Percentiles rank a stretch among this genome's conserved stretches.
Evolutionary conservation across 2,888 invertebrate genomes (phyloP).

Genomic region (Branchellion lobata): DNA sequence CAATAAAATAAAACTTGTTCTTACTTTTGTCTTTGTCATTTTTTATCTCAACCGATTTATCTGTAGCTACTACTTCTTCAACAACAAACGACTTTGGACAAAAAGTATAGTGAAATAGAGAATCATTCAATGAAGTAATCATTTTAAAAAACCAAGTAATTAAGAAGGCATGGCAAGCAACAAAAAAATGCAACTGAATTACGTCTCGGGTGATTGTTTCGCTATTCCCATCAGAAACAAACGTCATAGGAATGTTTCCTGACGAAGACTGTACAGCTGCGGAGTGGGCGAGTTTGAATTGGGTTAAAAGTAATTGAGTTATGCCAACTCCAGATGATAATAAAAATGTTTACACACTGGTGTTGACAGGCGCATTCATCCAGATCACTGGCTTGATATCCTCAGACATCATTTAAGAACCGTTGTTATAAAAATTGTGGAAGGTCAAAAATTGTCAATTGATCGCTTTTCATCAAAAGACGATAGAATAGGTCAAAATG

Average conservation of each 20-base stretch:
- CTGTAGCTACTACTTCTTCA: conserved; percentile 15
- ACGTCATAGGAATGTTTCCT: neutral
- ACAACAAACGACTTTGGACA: neutral
- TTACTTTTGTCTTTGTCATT: neutral
- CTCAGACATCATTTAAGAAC: conserved; percentile 47
- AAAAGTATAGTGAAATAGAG: neutral
- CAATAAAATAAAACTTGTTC: neutral
- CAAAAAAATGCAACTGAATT: neutral
- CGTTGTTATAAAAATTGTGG: neutral
- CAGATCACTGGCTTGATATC: conserved; percentile 1
- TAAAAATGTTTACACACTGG: neutral
- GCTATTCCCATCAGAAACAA: neutral
- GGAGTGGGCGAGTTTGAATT: no score
- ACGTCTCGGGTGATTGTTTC: neutral
- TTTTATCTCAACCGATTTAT: neutral
- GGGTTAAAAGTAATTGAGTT: no score
- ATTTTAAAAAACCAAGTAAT: neutral
- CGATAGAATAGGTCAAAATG: conserved; percentile 1
- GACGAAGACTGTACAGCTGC: neutral
- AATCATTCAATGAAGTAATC: neutral
- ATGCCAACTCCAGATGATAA: no score
- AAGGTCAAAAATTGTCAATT: neutral
- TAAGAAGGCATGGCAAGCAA: neutral
- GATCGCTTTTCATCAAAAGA: conserved; percentile 21
- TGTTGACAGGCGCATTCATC: neutral